Evolutionary conservation across 2,113 vertebrate genomes (phyloP), one percentile per base, ranked within the genome.

Genomic region (Sinocyclocheilus rhinocerous): DNA sequence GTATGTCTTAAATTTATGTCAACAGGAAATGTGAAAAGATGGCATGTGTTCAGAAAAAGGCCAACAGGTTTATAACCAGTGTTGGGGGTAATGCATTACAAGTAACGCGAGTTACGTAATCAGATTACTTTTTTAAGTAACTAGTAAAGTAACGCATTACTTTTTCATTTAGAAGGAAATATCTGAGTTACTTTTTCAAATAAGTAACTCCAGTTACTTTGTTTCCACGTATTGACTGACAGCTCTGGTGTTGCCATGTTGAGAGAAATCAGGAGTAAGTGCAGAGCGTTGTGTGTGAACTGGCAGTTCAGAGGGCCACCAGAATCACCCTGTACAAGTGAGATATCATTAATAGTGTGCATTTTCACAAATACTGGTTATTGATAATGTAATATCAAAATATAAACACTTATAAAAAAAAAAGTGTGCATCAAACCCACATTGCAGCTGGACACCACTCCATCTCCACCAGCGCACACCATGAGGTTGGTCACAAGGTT

Each of bases 281-380:
- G n/a, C n/a, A n/a, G n/a, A n/a, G n/a, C n/a, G n/a, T n/a, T n/a
- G n/a, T n/a, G n/a, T n/a, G n/a, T n/a, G n/a, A n/a, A n/a, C n/a
- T n/a, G 92, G 90, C 96, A 97, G 95, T 97, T 99, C 93, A 99
- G 94, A 0, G 97, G 97, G 8, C 97, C 97, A 0, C 98, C 98
- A 0, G 97, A 99, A 88, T 99, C 97, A 1, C 97, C 97, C 98
- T 99, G 91, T 33, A 79, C 12, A 7, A 72, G 15, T 72, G 18
- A 36, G 50, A 4, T 76, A 72, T n/a, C 57, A 39, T 4, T 10
- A 59, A n/a, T 57, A 36, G 29, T 10, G 22, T 70, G 4, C 67
- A 72, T 73, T n/a, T 33, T 84, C 52, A n/a, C 33, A 29, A 3
- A 48, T 6, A 42, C 29, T 69, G 67, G 67, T 69, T 33, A 39